Conservation (phyloP, 2,113 vertebrate species). For the Myotis lucifugus region DNA sequence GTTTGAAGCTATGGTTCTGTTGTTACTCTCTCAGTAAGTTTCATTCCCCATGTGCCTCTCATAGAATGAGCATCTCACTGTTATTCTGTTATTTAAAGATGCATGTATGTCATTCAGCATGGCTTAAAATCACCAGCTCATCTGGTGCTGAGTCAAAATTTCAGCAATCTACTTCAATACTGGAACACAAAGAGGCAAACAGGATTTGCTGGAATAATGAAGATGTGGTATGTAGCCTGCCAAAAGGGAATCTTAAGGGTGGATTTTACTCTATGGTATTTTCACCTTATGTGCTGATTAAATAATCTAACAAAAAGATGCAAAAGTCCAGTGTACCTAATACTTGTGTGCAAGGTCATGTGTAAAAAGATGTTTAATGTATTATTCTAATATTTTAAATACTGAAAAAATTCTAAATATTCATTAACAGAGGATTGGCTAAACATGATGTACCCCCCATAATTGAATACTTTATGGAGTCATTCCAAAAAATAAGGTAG, state of each 20-base stretch:
- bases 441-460: background rate
- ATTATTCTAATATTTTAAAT: background rate
- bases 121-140: background rate
- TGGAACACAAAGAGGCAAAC: background rate
- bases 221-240: background rate
- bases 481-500: background rate
- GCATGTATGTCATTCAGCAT: background rate
- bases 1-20: background rate
- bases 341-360: background rate
- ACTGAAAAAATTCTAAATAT: background rate
- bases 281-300: background rate
- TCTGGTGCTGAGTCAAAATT: background rate
- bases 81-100: background rate
- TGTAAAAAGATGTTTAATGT: slow-evolving; percentile 5
- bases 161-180: background rate
- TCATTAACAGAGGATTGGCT: background rate
- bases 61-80: background rate
- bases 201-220: background rate
- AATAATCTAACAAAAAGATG: slow-evolving; percentile 4
- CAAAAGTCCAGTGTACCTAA: background rate
- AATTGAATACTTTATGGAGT: background rate
- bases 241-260: background rate
- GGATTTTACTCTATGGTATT: background rate
- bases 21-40: background rate
- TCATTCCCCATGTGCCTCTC: background rate